These are phyloP conservation scores for Olivierus martensii DNA, from an alignment of 1,140 invertebrate genomes.

Conservation along the genomic window DNA sequence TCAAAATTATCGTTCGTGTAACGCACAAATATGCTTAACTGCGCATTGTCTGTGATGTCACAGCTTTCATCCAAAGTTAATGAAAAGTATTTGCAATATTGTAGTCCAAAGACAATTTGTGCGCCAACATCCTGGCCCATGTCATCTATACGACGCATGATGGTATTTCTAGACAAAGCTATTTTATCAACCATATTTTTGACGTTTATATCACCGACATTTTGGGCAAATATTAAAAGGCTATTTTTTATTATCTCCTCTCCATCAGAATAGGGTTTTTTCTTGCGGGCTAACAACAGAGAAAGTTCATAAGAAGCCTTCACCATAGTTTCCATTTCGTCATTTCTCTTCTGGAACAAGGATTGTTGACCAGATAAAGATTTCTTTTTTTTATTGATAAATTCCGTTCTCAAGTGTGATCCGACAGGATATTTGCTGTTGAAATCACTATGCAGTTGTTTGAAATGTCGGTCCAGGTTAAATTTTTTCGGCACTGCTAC, in stretches of 20 bases:
- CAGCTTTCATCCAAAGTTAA: not conserved
- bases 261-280: not conserved
- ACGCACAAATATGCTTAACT: not conserved
- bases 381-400: not conserved
- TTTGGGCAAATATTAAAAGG: conserved; percentile 1
- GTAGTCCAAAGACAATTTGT: not conserved
- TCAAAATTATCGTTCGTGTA: not conserved
- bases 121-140: not conserved
- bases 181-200: conserved; percentile 2
- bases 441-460: not conserved
- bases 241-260: not conserved
- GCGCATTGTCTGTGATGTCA: not conserved
- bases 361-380: not conserved
- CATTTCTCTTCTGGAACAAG: not conserved
- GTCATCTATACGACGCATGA: not conserved
- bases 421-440: not conserved
- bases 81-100: conserved; percentile 1
- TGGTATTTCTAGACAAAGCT: not conserved
- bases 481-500: not conserved
- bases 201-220: not conserved
- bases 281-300: not conserved
- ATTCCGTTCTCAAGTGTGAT: not conserved
- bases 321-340: not conserved
- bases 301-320: not conserved
- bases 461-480: not conserved